Conservation (phyloP, 2,113 vertebrate species). For the Chaetodon trifascialis region DNA sequence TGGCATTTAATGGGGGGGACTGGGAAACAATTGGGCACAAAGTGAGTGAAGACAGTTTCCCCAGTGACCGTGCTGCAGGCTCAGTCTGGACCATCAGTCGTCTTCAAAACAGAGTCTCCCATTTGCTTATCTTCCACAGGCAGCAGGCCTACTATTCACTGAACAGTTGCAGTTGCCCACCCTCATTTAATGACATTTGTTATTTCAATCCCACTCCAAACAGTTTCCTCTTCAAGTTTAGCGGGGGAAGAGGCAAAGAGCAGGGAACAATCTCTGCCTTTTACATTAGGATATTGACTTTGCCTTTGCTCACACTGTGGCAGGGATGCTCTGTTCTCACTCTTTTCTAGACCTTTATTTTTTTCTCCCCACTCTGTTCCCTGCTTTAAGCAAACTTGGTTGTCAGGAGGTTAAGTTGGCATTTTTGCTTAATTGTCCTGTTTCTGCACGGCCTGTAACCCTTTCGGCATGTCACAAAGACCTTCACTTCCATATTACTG, state of each 20-base stretch:
- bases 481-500: neutral
- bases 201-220: constrained; percentile 75
- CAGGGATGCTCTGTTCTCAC: constrained; percentile 33
- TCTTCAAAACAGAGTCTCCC: constrained; percentile 62
- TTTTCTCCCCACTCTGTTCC: neutral
- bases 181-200: constrained; percentile 70
- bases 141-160: constrained; percentile 73
- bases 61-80: constrained; percentile 47
- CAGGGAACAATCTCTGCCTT: constrained; percentile 49
- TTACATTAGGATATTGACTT: constrained; percentile 62
- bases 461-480: neutral
- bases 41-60: constrained; percentile 54
- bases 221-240: constrained; percentile 60
- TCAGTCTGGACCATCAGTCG: constrained; percentile 55
- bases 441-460: neutral
- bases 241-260: constrained; percentile 39
- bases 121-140: constrained; percentile 76
- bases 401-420: neutral
- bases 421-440: constrained; percentile 5
- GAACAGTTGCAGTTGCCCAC: constrained; percentile 62
- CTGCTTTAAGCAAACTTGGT: constrained; percentile 13
- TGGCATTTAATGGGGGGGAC: constrained; percentile 53
- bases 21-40: constrained; percentile 64
- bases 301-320: constrained; percentile 47
- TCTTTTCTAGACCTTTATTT: constrained; percentile 13